phyloP scores from a whole-genome alignment of 2,797 vertebrate genomes.

The Danio kyathit region DNA sequence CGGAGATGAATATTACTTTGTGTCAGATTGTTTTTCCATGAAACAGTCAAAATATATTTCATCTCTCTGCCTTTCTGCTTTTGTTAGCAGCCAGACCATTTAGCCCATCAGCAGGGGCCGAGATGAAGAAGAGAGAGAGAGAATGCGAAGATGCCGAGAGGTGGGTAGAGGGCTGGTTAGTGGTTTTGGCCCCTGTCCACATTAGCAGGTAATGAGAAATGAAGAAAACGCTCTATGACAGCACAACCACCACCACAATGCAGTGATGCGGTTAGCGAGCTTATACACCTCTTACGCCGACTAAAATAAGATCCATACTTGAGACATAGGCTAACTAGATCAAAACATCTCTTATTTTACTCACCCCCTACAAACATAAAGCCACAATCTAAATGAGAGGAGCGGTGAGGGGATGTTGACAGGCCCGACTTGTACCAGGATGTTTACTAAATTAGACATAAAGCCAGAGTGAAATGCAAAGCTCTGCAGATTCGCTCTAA shows the following conservation, averaged over 20 bases:
- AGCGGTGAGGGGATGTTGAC: slow-evolving; percentile 76
- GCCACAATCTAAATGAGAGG: slow-evolving; percentile 56
- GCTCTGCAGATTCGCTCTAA: slow-evolving; percentile 79
- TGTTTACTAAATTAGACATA: slow-evolving; percentile 85
- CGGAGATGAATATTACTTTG: slow-evolving; percentile 99
- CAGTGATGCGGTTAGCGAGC: slow-evolving; percentile 47
- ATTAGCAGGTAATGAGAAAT: slow-evolving; percentile 51
- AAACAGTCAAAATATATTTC: slow-evolving; percentile 99
- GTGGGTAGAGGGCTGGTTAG: slow-evolving; percentile 50
- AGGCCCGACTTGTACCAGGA: slow-evolving; percentile 79
- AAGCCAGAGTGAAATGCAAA: slow-evolving; percentile 70
- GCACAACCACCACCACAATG: slow-evolving; percentile 54
- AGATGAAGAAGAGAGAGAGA: slow-evolving; percentile 16
- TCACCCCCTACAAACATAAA: slow-evolving; percentile 47
- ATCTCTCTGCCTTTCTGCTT: slow-evolving; percentile 73
- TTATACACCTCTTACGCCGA: slow-evolving; percentile 35
- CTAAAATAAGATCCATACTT: slow-evolving; percentile 50
- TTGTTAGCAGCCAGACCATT: slow-evolving; percentile 66
- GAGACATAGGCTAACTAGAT: slow-evolving; percentile 50
- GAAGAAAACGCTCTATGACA: slow-evolving; percentile 42
- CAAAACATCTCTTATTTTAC: slow-evolving; percentile 53
- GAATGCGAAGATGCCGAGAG: slow-evolving; percentile 34
- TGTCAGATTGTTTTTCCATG: slow-evolving; percentile 99
- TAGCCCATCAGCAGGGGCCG: slow-evolving; percentile 53
- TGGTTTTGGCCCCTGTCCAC: slow-evolving; percentile 44